phyloP scores from a whole-genome alignment of 2,888 invertebrate genomes.

The Nesidiocoris tenuis region DNA sequence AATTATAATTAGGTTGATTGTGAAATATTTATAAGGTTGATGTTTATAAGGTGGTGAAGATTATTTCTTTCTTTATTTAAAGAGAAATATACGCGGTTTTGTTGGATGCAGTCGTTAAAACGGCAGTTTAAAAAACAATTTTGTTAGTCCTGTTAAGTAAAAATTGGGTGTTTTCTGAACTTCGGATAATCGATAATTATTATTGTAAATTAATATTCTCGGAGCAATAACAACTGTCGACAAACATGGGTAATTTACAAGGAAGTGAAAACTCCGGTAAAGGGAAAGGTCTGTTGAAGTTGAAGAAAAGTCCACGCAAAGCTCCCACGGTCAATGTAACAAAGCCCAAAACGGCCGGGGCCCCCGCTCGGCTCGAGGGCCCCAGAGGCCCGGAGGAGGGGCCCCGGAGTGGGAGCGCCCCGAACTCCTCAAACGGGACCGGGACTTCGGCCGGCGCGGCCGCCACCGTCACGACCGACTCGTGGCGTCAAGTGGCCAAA shows the following conservation, averaged over 20 bases:
- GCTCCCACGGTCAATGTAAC: background rate
- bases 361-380: background rate
- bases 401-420: constrained; percentile 7
- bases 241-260: constrained; percentile 40
- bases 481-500: constrained; percentile 44
- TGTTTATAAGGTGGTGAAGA: no score
- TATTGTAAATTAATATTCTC: no score
- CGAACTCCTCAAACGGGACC: background rate
- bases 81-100: no score
- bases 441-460: background rate
- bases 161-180: no score
- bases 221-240: no score
- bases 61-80: no score
- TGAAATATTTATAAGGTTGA: no score
- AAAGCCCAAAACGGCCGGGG: background rate
- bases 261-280: constrained; percentile 17
- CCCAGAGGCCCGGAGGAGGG: constrained; percentile 11
- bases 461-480: constrained; percentile 30
- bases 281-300: constrained; percentile 18
- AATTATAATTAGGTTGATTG: no score
- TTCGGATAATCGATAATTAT: no score
- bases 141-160: no score
- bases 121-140: no score
- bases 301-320: constrained; percentile 37
- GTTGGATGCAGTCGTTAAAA: no score